Evolutionary conservation across 2,888 invertebrate species (phyloP), one percentile per base, ranked within the genome.

Genomic region (Drosophila rellima): DNA sequence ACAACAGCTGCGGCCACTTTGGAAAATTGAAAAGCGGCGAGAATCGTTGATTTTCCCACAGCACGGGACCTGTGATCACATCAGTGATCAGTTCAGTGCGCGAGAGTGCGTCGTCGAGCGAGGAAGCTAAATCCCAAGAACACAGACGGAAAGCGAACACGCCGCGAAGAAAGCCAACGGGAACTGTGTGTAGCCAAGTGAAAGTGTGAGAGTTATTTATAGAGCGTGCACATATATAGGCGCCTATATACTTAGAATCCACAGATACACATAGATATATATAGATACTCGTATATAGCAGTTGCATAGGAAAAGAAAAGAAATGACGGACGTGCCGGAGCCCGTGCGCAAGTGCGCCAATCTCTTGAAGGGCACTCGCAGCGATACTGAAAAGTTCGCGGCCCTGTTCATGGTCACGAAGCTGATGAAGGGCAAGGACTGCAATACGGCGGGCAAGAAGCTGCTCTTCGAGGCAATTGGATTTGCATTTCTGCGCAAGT

Each of bases 351-450:
- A 97, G 94, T 97, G 97, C 93, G 95, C 96, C 80, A 94, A 95
- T 70, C 95, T 97, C 87, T 92, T 98, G 79, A 96, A 96, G 92
- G 94, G 94, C 88, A 96, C 97, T 11, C 95, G 95, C 87, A 96
- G 95, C 91, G 98, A 98, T 92, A 97, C 97, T 0, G 97, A 98
- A 92, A 97, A 97, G 92, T 97, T 98, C 92, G 97, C 98, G 40
- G 97, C 96, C 1, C 94, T 98, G 52, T 97, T 98, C 92, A 96
- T 98, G 96, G 97, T 98, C 56, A 97, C 98, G 2, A 98, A 98
- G 92, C 93, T 97, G 57, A 96, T 98, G 39, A 96, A 97, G 92
- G 95, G 95, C 75, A 96, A 96, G 90, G 96, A 97, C 87, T 96
- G 97, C 91, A 95, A 94, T 82, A 93, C 95, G 10, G 93, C 94